Base-by-base conservation (phyloP, 2,113 vertebrate species). In the Scomber colias region DNA sequence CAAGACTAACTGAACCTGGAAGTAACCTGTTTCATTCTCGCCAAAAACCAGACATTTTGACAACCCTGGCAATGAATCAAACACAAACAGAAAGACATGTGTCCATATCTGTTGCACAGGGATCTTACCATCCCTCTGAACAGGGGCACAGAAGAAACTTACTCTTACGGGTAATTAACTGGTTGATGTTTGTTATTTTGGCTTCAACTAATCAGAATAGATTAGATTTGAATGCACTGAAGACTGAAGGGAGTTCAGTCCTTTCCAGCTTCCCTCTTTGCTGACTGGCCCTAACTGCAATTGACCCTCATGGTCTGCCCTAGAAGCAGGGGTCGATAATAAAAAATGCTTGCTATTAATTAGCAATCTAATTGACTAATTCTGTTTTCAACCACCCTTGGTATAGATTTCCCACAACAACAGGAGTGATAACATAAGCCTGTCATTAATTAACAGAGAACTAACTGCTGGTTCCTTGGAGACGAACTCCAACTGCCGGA, bases 281-380 rank as follows among this genome's bases (percentile, higher is more conserved):
- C 69, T 82, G 80, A 84, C 80, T 69, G 66, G 67, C 77, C 50
- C 76, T 76, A 66, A 87, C 67, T 62, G 56, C 66, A 73, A 69
- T 69, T 82, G 81, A 73, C 77, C 81, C 73, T 62, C 7, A n/a
- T 53, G 24, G 50, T 82, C 65, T 66, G 44, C 27, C 19, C 67
- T 67, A 77, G 57, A 78, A 83, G 84, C 60, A 46, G 49, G 48
- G 77, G 77, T 90, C 82, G 55, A 88, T 90, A 74, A 78, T 73
- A 89, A 90, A 87, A 82, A 83, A 87, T 88, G 85, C 27, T 66
- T 79, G 65, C 73, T 81, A 85, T 88, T 92, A 89, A 91, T 89
- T 89, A 84, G 83, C 84, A 89, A 87, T 80, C 77, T 86, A 83
- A 90, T 83, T 82, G 82, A 90, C 81, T 89, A 82, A 90, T 90